Base-by-base conservation (phyloP, 2,113 vertebrate genomes). In the Oplegnathus fasciatus region DNA sequence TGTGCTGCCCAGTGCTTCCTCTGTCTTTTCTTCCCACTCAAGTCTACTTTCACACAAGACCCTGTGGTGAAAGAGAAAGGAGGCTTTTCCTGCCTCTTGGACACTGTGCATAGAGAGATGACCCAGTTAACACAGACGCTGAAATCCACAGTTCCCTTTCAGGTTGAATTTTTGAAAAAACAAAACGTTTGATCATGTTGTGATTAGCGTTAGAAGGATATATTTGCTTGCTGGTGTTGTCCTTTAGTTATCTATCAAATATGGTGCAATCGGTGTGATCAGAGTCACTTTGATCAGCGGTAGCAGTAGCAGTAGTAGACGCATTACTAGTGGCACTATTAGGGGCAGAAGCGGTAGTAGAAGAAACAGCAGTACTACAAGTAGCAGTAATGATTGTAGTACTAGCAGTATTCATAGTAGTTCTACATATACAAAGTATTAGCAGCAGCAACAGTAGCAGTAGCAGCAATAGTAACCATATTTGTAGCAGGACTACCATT, bases 121-220 rank as follows among this genome's bases (percentile, higher is more conserved):
- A 83, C 80, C 76, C 86, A 76, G 64, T 87, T 83, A 71, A 68
- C 70, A 50, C 80, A 79, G 37, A 66, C 48, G 75, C 80, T 37
- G 20, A 70, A 80, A 70, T 48, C 64, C 55, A 30, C 70, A 2
- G 28, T n/a, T 70, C 50, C 55, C 58, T 57, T 20, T 84, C 58
- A 57, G 68, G 34, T 13, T 34, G 26, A 72, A 30, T 58, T 60
- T 75, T 13, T 40, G 22, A 2, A 14, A 37, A 30, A 61, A 3
- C 3, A 6, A 55, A 34, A 18, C 17, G 10, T 5, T 7, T 22
- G 61, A 40, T 40, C 30, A 22, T 34, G 28, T n/a, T 62, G 62
- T 68, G 11, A 54, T 67, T 44, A 30, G 50, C 20, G 71, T 24
- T 18, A 7, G n/a, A 81, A 5, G 10, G 32, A 64, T 42, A 14